Evolutionary conservation across 2,888 invertebrate species (phyloP).

Genomic region (Drosophila birchii): DNA sequence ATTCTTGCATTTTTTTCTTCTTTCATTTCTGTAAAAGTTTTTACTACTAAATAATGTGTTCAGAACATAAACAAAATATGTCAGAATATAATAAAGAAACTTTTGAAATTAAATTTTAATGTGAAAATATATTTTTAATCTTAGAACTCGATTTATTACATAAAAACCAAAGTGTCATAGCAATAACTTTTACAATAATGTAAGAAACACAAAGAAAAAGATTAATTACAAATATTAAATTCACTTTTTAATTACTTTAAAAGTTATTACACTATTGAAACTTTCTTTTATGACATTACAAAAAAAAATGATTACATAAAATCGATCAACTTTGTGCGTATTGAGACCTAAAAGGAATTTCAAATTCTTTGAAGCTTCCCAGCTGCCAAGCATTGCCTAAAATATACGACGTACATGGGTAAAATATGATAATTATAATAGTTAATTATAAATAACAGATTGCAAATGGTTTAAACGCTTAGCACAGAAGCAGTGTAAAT

Average conservation of each 20-base stretch:
- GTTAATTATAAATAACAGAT: constrained; percentile 32
- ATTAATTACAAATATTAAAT: background rate
- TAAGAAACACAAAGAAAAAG: background rate
- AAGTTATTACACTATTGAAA: background rate
- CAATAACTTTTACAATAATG: background rate
- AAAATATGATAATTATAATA: constrained; percentile 10
- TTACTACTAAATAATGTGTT: background rate
- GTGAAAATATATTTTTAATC: background rate
- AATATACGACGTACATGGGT: constrained; percentile 38
- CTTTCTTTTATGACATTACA: background rate
- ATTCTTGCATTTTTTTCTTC: constrained; percentile 53
- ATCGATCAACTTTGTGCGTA: constrained; percentile 43
- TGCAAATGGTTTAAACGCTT: constrained; percentile 20
- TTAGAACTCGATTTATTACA: background rate
- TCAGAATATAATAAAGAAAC: background rate
- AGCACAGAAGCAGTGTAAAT: constrained; percentile 27
- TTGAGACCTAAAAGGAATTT: constrained; percentile 53
- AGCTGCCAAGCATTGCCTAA: constrained; percentile 40
- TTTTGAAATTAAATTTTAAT: background rate
- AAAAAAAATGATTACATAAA: background rate
- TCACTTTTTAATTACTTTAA: background rate
- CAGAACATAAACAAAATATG: background rate
- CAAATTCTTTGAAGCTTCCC: constrained; percentile 62
- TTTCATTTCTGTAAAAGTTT: background rate
- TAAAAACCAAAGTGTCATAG: background rate